These are phyloP conservation scores for Calycopis cecrops DNA, from an alignment of 1,140 invertebrate species.

Conservation along the genomic window DNA sequence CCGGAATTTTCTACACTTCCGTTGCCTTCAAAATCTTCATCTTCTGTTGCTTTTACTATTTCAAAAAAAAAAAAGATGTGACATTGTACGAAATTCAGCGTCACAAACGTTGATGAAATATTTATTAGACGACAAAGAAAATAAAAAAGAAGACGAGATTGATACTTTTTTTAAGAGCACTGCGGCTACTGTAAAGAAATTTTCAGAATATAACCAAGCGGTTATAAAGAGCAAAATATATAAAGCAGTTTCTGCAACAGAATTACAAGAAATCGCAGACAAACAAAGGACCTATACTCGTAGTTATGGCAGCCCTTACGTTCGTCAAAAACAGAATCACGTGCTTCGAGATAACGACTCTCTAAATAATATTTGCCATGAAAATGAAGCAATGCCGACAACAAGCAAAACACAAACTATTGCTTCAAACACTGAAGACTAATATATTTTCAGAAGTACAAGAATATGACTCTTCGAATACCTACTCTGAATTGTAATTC, in stretches of 20 bases:
- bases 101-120: slow-evolving; percentile 28
- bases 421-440: slow-evolving; percentile 12
- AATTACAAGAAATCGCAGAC: slow-evolving; percentile 30
- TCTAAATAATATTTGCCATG: slow-evolving; percentile 15
- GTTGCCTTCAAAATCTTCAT: no score
- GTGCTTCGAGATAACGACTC: slow-evolving; percentile 14
- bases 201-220: slow-evolving; percentile 31
- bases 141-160: slow-evolving; percentile 29
- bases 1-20: no score
- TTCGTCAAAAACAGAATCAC: slow-evolving; percentile 13
- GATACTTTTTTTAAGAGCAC: slow-evolving; percentile 33
- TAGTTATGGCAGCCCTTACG: slow-evolving; percentile 13
- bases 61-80: no score
- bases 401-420: no score
- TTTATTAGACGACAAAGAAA: slow-evolving; percentile 30
- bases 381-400: slow-evolving; percentile 8
- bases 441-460: slow-evolving; percentile 1
- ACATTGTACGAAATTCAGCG: no score
- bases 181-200: slow-evolving; percentile 34
- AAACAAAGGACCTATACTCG: slow-evolving; percentile 18
- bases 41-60: no score
- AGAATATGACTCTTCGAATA: slow-evolving; percentile 9
- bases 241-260: slow-evolving; percentile 32
- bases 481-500: no score
- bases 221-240: slow-evolving; percentile 31